phyloP scores from a whole-genome alignment of 23 tunicate species.

The Trididemnum clinides region DNA sequence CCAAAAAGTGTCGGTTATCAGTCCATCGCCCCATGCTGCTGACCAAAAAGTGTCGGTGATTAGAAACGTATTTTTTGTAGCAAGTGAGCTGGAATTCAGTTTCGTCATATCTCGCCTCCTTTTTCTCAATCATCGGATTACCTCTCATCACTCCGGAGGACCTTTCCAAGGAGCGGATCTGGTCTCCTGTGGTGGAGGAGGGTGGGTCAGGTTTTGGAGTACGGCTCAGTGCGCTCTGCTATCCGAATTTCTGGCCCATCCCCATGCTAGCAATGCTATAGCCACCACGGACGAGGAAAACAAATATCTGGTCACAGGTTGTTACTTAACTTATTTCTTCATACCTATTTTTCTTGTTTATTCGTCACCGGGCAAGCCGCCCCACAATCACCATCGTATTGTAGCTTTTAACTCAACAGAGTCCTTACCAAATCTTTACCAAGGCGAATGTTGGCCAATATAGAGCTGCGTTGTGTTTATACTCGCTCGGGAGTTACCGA shows the following conservation, averaged over 20 bases:
- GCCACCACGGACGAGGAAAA: constrained; percentile 63
- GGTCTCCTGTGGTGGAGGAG: constrained; percentile 95
- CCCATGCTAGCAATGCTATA: constrained; percentile 76
- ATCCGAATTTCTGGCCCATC: constrained; percentile 82
- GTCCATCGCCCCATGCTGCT: too few species aligned
- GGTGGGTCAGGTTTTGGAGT: constrained; percentile 91
- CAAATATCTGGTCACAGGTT: constrained; percentile 77
- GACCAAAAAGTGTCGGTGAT: too few species aligned
- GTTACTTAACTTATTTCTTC: too few species aligned
- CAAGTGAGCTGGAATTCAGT: constrained; percentile 90
- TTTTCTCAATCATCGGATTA: constrained; percentile 62
- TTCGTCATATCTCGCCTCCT: constrained; percentile 79
- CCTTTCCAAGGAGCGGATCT: constrained; percentile 65
- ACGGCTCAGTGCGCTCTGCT: constrained; percentile 26
- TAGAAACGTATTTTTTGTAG: neutral
- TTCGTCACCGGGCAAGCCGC: too few species aligned
- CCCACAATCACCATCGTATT: too few species aligned
- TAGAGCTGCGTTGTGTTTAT: too few species aligned
- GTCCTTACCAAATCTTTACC: too few species aligned
- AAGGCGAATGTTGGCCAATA: too few species aligned
- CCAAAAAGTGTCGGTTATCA: too few species aligned
- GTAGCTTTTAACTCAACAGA: too few species aligned
- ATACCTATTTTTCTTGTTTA: too few species aligned
- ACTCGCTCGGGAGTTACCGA: too few species aligned
- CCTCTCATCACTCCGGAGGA: constrained; percentile 35